Base-by-base conservation (phyloP, 23 tunicate genomes). In the Halocynthia roretzi region DNA sequence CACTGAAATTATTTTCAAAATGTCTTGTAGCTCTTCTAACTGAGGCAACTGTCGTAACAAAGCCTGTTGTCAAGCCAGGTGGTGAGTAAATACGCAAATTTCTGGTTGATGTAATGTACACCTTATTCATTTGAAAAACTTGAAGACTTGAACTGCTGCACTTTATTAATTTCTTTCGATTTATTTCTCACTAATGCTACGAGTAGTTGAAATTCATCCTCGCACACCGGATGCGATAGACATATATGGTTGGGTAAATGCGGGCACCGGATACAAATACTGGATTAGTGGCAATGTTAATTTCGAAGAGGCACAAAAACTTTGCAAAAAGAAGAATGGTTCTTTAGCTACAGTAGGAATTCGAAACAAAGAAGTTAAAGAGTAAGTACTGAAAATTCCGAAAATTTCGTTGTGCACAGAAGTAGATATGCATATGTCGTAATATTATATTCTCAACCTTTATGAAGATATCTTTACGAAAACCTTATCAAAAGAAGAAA, bases 221-320 rank as follows among this genome's bases (percentile, higher is more conserved):
- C 44, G 44, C 44, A 31, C 15, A 6, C 19, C 70, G 22, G 70
- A 65, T 10, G 19, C 10, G 2, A 65, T 65, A 20, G 70, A 65
- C 70, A 65, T 65, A 65, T 65, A 10, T 15, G 70, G 70, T 15
- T 65, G 70, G 70, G 70, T 65, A 8, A 65, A 15, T 48, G 70
- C 70, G 0, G 10, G 10, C 10, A 65, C 22, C 31, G 70, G 70
- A 9, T 65, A 65, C 31, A 5, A 65, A 48, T 65, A 65, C 19
- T 65, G 70, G 70, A 5, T 65, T 10, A 65, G 70, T 65, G 70
- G 70, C 10, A 6, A 65, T 15, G 70, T 65, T 40, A 2, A 65
- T 65, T 65, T 20, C 6, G 19, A 65, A 11, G 70, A 15, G 19
- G 70, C 70, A 10, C 22, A 65, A 15, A 65, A 11, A 15, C 10